A percentile compares a stretch with the other conserved stretches of the same genome.
Conservation (phyloP, 1,140 invertebrate species). For the Thaumetopoea pityocampa region DNA sequence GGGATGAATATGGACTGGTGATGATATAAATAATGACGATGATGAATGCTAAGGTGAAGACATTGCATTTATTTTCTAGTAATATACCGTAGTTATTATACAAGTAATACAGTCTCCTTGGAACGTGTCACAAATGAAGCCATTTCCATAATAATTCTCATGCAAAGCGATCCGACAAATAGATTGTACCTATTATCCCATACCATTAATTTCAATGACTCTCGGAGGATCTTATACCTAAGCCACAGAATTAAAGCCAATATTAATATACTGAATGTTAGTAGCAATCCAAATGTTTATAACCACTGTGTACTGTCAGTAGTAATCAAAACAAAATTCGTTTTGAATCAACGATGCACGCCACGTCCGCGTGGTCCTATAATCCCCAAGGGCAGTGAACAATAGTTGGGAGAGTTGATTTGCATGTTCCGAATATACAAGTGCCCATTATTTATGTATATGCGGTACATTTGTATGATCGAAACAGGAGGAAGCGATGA, state of each 20-base stretch:
- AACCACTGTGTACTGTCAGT: slow-evolving; percentile 6
- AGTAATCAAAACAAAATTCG: slow-evolving; percentile 45
- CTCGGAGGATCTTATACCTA: slow-evolving; percentile 5
- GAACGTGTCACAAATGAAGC: slow-evolving; percentile 16
- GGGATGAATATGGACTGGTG: too few species aligned
- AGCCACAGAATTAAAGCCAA: slow-evolving; percentile 8
- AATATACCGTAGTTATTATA: too few species aligned
- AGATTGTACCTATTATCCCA: slow-evolving; percentile 18
- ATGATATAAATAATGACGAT: too few species aligned
- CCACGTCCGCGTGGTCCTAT: slow-evolving; percentile 47
- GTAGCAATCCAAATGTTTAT: slow-evolving; percentile 14
- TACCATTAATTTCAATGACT: slow-evolving; percentile 19
- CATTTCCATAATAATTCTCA: slow-evolving; percentile 20
- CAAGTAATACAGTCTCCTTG: slow-evolving; percentile 1
- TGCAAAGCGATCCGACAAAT: slow-evolving; percentile 10
- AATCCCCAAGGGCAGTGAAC: slow-evolving; percentile 63
- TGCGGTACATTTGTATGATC: slow-evolving; percentile 66
- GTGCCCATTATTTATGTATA: slow-evolving; percentile 36
- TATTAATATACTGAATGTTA: slow-evolving; percentile 10
- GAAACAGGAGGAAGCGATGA: slow-evolving; percentile 33
- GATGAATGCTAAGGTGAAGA: too few species aligned
- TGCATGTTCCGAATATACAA: slow-evolving; percentile 47
- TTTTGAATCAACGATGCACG: slow-evolving; percentile 48
- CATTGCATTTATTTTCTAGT: too few species aligned
- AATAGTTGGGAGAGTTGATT: slow-evolving; percentile 65